phyloP scores from a whole-genome alignment of 2,113 vertebrate genomes.

The Pantherophis guttatus region DNA sequence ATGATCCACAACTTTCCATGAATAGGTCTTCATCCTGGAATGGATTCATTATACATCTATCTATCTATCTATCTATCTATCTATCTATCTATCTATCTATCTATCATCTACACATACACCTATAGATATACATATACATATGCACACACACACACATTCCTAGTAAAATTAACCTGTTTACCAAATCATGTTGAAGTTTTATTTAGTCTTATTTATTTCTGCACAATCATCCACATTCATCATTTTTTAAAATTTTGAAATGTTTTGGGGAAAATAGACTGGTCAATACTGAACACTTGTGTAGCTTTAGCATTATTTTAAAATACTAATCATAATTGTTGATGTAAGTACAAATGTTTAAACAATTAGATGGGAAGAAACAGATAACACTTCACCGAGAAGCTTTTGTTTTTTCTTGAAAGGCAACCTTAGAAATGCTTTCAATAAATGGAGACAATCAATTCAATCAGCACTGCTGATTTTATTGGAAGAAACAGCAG shows the following conservation, averaged over 20 bases:
- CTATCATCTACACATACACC: neutral
- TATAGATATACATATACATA: neutral
- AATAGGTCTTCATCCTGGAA: neutral
- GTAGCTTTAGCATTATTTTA: neutral
- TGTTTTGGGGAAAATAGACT: neutral
- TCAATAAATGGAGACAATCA: neutral
- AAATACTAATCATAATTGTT: neutral
- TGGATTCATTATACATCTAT: neutral
- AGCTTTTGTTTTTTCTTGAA: neutral
- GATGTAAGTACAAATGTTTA: neutral
- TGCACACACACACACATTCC: neutral
- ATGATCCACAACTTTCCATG: neutral
- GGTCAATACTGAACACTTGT: neutral
- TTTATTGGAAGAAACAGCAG: neutral
- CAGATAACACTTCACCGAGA: neutral
- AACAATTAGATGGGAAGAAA: neutral
- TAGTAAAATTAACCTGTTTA: neutral
- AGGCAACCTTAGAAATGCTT: neutral
- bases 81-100: neutral
- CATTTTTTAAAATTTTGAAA: neutral
- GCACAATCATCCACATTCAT: neutral
- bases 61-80: neutral
- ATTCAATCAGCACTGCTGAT: neutral
- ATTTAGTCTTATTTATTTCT: neutral
- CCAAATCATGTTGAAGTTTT: neutral